Evolutionary conservation across 1,140 invertebrate genomes (phyloP), one percentile per base, ranked within the genome.

Genomic region (Alviniconcha marisindica): DNA sequence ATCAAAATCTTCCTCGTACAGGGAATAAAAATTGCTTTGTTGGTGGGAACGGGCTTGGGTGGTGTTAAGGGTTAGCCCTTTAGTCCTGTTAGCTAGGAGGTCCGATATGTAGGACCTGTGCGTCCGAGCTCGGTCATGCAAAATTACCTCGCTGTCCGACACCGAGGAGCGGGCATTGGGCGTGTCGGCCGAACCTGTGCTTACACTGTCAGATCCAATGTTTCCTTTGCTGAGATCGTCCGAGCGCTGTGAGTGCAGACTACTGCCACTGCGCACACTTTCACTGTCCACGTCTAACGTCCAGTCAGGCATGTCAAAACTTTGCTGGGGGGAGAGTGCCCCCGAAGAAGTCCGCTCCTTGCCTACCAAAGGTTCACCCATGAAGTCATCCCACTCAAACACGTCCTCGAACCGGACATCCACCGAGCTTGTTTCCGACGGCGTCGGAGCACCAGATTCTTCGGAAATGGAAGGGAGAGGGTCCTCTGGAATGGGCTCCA

Each of bases 371-470:
- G 90, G 79, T 54, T 89, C 89, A 10, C 88, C 90, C 74, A 89
- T 89, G 56, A 89, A 89, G 81, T 92, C 91, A 86, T 92, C 91
- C 91, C 91, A 92, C 81, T 92, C 90, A 74, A 87, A 87, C 31
- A 84, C 56, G 60, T 91, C 89, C 7, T 89, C 88, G 88, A 89
- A 87, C 69, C 86, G 88, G 12, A 88, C 76, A 42, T 85, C 86
- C 60, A 83, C 18, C 1, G 84, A 85, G 48, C 87, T 87, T 40
- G 82, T 87, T 54, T 88, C 84, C 54, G 87, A 88, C 24, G 87
- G 83, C 21, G 77, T 77, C 31, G 69, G 56, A 18, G 63, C 51
- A 12, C 48, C 73, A 38, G 76, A 77, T 18, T 86, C 81, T 76
- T 90, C 88, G 18, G 81, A 84, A 18, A 84, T 40, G 83, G 86